Evolutionary conservation across 2,113 vertebrate species (phyloP).

Genomic region (Daboia siamensis): DNA sequence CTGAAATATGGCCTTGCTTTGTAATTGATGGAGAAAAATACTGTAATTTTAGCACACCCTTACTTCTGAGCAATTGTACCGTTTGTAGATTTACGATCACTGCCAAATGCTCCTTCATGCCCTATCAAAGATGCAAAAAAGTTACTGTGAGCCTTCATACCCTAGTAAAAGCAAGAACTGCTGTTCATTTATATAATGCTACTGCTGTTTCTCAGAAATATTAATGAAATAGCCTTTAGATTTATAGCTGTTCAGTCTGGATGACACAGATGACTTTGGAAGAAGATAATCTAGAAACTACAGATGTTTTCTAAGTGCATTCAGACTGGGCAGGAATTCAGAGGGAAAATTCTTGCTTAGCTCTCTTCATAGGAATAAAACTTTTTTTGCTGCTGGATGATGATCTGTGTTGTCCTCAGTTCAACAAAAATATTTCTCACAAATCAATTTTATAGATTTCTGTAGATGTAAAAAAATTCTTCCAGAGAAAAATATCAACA

Average conservation of each 20-base stretch:
- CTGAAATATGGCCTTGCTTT: not conserved
- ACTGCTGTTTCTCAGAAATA: not conserved
- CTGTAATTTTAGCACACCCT: not conserved
- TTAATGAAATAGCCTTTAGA: not conserved
- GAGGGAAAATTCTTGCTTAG: not conserved
- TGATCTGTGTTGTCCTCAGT: not conserved
- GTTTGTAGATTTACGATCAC: not conserved
- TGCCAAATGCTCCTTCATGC: not conserved
- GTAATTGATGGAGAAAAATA: rapidly evolving
- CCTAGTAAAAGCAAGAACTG: not conserved
- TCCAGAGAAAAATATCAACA: not conserved
- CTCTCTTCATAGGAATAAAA: not conserved
- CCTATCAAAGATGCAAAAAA: not conserved
- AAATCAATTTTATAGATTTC: not conserved
- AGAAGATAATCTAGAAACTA: not conserved
- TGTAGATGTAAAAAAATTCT: not conserved
- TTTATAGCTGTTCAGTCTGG: rapidly evolving
- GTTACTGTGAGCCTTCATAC: rapidly evolving
- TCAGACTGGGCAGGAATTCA: not conserved
- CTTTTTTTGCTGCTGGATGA: not conserved
- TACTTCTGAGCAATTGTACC: not conserved
- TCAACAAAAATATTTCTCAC: not conserved
- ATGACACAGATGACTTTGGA: rapidly evolving
- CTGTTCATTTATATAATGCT: rapidly evolving
- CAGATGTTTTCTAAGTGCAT: not conserved